Percentiles rank a stretch among this genome's conserved stretches.
Conservation (phyloP, 2,888 invertebrate species). For the Digitonthophagus gazella region DNA sequence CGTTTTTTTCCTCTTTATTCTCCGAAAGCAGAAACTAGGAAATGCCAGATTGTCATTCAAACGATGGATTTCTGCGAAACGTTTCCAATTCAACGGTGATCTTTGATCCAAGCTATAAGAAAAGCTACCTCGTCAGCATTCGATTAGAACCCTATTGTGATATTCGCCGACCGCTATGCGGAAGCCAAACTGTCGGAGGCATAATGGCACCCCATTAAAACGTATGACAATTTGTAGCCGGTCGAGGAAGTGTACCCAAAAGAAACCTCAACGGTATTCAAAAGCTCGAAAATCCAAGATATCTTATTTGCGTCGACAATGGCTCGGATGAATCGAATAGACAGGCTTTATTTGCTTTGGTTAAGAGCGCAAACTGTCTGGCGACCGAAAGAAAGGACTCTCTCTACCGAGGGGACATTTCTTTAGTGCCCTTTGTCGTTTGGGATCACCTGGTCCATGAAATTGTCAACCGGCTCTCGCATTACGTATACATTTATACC, state of each 20-base stretch:
- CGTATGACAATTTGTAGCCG: not conserved
- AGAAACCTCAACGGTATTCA: not conserved
- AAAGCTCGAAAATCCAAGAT: slow-evolving; percentile 8
- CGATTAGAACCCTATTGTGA: not conserved
- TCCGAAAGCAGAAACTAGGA: too few species aligned
- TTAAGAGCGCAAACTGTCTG: slow-evolving; percentile 23
- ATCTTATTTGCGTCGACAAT: slow-evolving; percentile 13
- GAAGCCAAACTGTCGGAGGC: not conserved
- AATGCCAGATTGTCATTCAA: not conserved
- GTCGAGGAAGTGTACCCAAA: not conserved
- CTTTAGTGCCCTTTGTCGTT: not conserved
- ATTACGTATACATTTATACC: not conserved
- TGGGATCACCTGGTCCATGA: not conserved
- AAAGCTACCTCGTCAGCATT: too few species aligned
- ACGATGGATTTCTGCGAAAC: too few species aligned
- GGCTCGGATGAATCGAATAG: slow-evolving; percentile 25
- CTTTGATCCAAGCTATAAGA: too few species aligned
- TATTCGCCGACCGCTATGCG: not conserved
- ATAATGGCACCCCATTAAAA: not conserved
- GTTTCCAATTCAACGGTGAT: too few species aligned
- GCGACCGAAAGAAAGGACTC: not conserved
- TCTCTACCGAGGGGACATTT: not conserved
- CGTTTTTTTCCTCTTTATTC: not conserved
- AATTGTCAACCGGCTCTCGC: not conserved
- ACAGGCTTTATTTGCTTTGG: slow-evolving; percentile 25